Evolutionary conservation across 2,113 vertebrate species (phyloP), one percentile per base, ranked within the genome.

Genomic region (Planiliza haematocheilus): DNA sequence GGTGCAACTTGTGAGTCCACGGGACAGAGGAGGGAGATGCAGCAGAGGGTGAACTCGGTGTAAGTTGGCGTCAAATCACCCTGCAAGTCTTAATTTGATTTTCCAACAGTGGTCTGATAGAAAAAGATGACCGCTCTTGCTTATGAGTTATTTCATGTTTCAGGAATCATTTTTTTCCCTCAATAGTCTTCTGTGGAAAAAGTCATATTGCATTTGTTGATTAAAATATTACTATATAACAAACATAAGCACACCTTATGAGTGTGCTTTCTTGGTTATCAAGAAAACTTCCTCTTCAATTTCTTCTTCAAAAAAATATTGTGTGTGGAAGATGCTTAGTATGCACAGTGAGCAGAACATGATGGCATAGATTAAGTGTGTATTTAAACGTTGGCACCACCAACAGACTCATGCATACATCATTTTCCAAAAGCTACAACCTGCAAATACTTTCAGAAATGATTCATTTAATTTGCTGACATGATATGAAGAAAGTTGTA

Each of bases 21-120:
- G 12, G 83, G 82, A 89, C 65, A 18, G 37, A 56, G 60, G 62
- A 79, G 62, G 64, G 85, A 91, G 68, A 94, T 94, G 93, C 93
- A 94, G 91, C 93, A 92, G 70, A 92, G 87, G 87, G 90, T 86
- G 43, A 93, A 93, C 83, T 89, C 79, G 4, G 89, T 74, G 91
- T 94, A 93, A 95, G 94, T 94, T 83, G 79, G 51, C 77, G 85
- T 70, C 46, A 43, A 48, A 60, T 68, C 42, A 51, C 42, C 52
- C 34, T 2, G 46, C 66, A 39, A 39, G 37, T 69, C 53, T 45
- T 45, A 7, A 16, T 43, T 39, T 2, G 7, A 42, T 1, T 71
- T 63, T 4, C 2, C 14, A 65, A 14, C 10, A 24, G 8, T 37
- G 21, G 17, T n/a, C 10, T 67, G 37, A 8, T 46, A 49, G n/a